A percentile compares a stretch with the other conserved stretches of the same genome.
phyloP scores from a whole-genome alignment of 2,888 invertebrate species.

The Phrixothrix hirtus region DNA sequence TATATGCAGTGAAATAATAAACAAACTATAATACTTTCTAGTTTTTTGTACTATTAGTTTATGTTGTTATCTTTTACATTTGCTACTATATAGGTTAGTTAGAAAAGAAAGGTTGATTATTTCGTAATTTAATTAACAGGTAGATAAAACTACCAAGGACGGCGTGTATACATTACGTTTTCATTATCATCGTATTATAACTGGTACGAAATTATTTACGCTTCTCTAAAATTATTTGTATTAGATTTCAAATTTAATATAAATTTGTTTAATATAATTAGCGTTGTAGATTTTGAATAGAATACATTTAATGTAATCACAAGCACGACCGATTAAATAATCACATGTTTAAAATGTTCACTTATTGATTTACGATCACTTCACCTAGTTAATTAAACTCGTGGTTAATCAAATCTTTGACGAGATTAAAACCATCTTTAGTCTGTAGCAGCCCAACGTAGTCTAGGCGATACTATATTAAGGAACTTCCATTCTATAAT shows the following conservation, averaged over 20 bases:
- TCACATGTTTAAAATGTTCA: too few relatives aligned
- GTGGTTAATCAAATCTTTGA: conserved; percentile 3
- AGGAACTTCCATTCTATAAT: conserved; percentile 24
- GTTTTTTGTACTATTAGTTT: conserved; percentile 5
- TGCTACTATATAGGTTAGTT: conserved; percentile 1
- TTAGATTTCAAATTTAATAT: too few relatives aligned
- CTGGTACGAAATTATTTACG: conserved; percentile 3
- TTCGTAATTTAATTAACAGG: conserved; percentile 14
- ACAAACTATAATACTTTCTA: conserved; percentile 14
- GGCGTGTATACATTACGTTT: conserved; percentile 18
- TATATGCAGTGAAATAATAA: conserved; percentile 13
- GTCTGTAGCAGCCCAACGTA: conserved; percentile 27
- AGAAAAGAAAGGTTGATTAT: conserved; percentile 8
- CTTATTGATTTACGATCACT: too few relatives aligned
- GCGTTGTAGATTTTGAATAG: too few relatives aligned
- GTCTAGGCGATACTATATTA: conserved; percentile 24
- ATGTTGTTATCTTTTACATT: neutral
- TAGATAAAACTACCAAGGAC: conserved; percentile 23
- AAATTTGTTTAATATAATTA: too few relatives aligned
- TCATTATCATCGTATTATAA: conserved; percentile 24
- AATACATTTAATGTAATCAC: too few relatives aligned
- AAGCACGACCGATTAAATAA: too few relatives aligned
- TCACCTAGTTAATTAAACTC: conserved; percentile 4
- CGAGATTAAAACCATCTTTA: conserved; percentile 7
- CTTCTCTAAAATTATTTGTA: neutral